Base-by-base conservation (phyloP, 2,888 invertebrate genomes). In the Parnassius mnemosyne region DNA sequence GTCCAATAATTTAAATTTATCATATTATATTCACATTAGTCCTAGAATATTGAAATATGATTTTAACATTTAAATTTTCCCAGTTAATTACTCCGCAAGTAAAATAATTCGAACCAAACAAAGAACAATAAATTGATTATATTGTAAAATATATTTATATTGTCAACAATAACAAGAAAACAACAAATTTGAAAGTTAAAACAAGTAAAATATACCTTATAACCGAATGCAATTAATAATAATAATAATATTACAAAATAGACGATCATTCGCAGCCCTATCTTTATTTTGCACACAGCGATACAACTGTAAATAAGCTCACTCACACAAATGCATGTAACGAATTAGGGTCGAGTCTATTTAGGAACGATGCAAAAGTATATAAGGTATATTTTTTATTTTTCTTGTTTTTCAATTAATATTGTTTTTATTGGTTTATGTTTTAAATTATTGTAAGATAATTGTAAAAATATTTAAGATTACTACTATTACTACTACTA, bases 331-430 rank as follows among this genome's bases (percentile, higher is more conserved):
- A 46, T 58, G 50, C 66, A 67, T 46, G 59, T 75, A 76, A 79
- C 85, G 87, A 87, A 89, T 89, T 89, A 89, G 88, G 89, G 87
- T 85, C 86, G 86, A 71, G 77, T 83, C 83, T 83, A 84, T 78
- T 74, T 70, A 73, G 59, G 50, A 12, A 16, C 54, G 46, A 42
- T 12, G 63, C n/a, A 60, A 75, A 80, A 57, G 53, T 50, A 58
- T 44, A 42, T 75, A 83, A 76, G 71, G 73, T 3, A 0, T 0
- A 16, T 68, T 64, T 68, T 64, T 16, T 11, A n/a, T 41, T 65
- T 65, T 71, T 67, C 54, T 9, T 3, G 10, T 13, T n/a, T 54
- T 61, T 51, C 34, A 0, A 59, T 54, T 44, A 49, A 53, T 66
- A 65, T 56, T 65, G 49, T 52, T 46, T 1, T 55, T 47, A 25